These are phyloP conservation scores for Misgurnus mizolepis DNA, from an alignment of 2,113 vertebrate species.

Conservation along the genomic window DNA sequence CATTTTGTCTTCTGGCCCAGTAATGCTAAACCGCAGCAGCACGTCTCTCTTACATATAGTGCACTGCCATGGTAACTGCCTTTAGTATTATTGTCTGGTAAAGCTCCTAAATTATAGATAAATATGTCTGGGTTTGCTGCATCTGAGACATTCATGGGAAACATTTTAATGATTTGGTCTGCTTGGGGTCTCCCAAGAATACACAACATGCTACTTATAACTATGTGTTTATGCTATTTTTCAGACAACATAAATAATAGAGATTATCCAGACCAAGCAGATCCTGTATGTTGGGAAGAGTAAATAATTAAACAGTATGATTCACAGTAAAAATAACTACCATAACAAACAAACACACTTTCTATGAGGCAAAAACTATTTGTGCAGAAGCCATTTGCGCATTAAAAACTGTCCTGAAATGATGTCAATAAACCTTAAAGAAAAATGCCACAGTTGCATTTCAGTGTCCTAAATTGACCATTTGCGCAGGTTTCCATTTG, in stretches of 20 bases:
- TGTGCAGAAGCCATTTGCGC: neutral
- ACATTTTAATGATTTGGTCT: constrained; percentile 23
- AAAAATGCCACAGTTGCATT: constrained; percentile 1
- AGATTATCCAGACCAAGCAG: neutral
- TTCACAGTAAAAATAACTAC: constrained; percentile 12
- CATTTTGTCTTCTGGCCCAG: too few species aligned
- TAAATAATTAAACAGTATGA: constrained; percentile 14
- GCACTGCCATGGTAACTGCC: constrained; percentile 69
- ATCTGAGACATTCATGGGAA: constrained; percentile 16
- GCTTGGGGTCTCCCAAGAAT: neutral
- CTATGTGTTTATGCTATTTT: neutral
- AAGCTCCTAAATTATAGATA: constrained; percentile 63
- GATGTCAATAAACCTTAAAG: neutral
- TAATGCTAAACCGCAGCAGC: neutral
- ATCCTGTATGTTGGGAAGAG: neutral
- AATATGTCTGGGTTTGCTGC: constrained; percentile 48
- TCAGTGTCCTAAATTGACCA: neutral
- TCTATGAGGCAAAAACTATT: neutral
- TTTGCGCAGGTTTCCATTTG: neutral
- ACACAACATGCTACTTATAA: constrained; percentile 3
- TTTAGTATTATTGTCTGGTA: constrained; percentile 60
- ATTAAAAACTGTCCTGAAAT: neutral
- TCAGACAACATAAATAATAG: neutral
- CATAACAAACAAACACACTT: neutral
- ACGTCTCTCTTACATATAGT: neutral